Evolutionary conservation across 2,888 invertebrate species (phyloP).

Genomic region (Leptopilina drosophilae): DNA sequence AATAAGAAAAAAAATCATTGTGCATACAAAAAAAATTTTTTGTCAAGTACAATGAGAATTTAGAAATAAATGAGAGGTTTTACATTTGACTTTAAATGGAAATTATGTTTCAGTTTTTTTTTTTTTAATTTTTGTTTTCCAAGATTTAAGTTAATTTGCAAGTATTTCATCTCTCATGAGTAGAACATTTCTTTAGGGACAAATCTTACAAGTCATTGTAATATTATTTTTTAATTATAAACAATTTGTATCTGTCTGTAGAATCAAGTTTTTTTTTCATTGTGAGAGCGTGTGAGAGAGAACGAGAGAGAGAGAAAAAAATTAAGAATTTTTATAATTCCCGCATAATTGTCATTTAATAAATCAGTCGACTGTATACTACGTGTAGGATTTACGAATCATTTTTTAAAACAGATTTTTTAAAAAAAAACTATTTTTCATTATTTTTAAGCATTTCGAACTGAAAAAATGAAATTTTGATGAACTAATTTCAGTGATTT

Average conservation of each 20-base stretch:
- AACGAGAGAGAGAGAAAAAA: no score
- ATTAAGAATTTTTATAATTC: constrained; percentile 22
- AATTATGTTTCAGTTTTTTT: constrained; percentile 23
- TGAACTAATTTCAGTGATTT: not conserved
- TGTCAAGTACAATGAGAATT: constrained; percentile 42
- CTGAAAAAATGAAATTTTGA: not conserved
- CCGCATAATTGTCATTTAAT: constrained; percentile 47
- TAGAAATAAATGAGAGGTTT: constrained; percentile 57
- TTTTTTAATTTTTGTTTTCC: not conserved
- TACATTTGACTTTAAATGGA: constrained; percentile 60
- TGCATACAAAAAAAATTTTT: constrained; percentile 12
- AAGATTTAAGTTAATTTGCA: constrained; percentile 8
- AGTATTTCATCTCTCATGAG: not conserved
- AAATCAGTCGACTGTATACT: constrained; percentile 22
- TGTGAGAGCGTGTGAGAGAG: not conserved
- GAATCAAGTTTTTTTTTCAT: constrained; percentile 43
- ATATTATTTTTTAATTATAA: constrained; percentile 50
- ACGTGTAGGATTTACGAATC: constrained; percentile 38
- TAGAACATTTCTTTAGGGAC: constrained; percentile 1
- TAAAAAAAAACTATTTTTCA: constrained; percentile 18
- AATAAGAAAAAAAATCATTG: constrained; percentile 18
- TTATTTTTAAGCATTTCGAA: not conserved
- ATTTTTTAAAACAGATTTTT: constrained; percentile 43
- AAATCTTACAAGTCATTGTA: constrained; percentile 53
- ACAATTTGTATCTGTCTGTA: constrained; percentile 40